Evolutionary conservation across 1,140 invertebrate genomes (phyloP), one percentile per base, ranked within the genome.

Genomic region (Sycophila sp.): DNA sequence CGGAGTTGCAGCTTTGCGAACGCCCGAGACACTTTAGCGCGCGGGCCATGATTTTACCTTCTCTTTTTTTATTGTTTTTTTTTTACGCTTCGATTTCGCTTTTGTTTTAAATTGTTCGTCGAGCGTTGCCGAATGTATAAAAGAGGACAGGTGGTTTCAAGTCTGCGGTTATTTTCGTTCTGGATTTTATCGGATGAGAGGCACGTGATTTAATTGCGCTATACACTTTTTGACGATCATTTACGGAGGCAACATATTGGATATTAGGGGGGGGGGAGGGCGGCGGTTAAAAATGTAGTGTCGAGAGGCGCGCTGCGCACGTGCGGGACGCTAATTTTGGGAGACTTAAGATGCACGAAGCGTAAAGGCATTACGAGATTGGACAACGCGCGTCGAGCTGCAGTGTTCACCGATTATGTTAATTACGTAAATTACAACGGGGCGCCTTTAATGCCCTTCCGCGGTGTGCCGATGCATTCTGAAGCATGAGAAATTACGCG

Each of bases 381-480:
- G 77, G 78, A 78, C 76, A 70, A 51, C 51, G 62, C 42, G 68
- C 59, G 62, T 78, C 68, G 59, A 19, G 71, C 22, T 60, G 67
- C 73, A 72, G 70, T 70, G 69, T 51, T 65, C 72, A 75, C 60
- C 72, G 74, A 79, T 80, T 79, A 79, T 79, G 78, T 72, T 77
- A 79, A 80, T 66, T 64, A 72, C 32, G 19, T 15, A 59, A 59
- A 59, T 59, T 59, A 40, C 11, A 40, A 8, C 15, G 22, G 24
- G n/a, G 17, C 15, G 15, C n/a, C 19, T 42, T 19, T 19, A 24
- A 49, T 19, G 45, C 4, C 45, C 22, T 22, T 49, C 26, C 28
- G n/a, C 30, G 32, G 11, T 32, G 15, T 10, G 15, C 51, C 4
- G 26, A 55, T 55, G 7, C 22, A 55, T 32, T 30, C 32, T 6